Evolutionary conservation across 2,888 invertebrate species (phyloP).

Genomic region (Homarus gammarus): DNA sequence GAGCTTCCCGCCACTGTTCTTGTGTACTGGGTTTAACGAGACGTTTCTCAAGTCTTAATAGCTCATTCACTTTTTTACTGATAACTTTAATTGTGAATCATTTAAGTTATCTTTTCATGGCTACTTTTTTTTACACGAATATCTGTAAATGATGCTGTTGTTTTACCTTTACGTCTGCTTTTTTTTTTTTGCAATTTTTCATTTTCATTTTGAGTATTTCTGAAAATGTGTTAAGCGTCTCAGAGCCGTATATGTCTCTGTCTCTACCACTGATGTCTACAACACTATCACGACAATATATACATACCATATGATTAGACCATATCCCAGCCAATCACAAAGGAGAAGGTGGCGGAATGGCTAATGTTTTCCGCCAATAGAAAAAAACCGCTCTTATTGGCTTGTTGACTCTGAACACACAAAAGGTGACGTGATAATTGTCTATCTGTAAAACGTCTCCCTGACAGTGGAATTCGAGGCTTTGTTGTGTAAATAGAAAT

Average conservation of each 20-base stretch:
- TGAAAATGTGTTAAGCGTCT: no score
- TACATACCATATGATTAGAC: neutral
- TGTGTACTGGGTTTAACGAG: no score
- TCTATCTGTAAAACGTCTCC: neutral
- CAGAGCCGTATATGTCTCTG: no score
- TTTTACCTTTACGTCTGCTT: neutral
- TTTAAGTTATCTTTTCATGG: no score
- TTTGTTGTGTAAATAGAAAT: neutral
- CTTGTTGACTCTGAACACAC: neutral
- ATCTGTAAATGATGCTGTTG: no score
- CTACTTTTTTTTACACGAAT: no score
- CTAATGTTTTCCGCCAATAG: neutral
- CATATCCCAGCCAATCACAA: neutral
- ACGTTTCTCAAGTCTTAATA: no score
- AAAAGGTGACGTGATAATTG: neutral
- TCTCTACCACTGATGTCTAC: no score
- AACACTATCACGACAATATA: no score
- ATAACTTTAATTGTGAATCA: no score
- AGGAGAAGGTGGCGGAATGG: neutral
- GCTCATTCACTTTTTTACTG: no score
- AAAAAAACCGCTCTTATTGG: neutral
- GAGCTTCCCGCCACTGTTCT: no score
- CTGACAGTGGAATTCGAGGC: neutral
- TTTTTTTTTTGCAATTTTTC: neutral
- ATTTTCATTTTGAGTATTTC: neutral